Base-by-base conservation (phyloP, 2,797 vertebrate genomes). In the Intellagama lesueurii region DNA sequence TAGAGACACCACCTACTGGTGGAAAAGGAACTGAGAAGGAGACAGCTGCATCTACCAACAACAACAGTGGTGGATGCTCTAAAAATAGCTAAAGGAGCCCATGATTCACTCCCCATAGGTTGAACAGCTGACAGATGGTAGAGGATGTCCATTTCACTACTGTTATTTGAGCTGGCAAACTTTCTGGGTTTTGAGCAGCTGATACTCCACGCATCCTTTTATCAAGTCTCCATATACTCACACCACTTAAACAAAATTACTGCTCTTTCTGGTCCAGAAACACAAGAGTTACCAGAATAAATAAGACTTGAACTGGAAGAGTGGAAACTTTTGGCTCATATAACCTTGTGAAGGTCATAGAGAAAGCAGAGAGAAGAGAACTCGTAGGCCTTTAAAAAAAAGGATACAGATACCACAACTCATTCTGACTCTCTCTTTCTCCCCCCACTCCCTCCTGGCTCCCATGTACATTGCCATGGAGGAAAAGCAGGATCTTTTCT, bases 81-180 rank as follows among this genome's bases (percentile, higher is more conserved):
- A 89, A 86, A 86, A 89, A 89, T 89, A 89, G 73, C 83, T 3
- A 35, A 81, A 73, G 32, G 49, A 40, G 44, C 28, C 79, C n/a
- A 76, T 86, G 89, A 90, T 9, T 82, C 84, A 90, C 22, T 77
- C 79, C 56, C 12, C 44, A 77, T 82, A 69, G 72, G 79, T 69
- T 69, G 70, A 90, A 82, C 89, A 90, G 84, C 84, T 90, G 84
- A 90, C 89, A 90, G 89, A 86, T 90, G 89, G 89, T 40, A 30
- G 40, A 76, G 69, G 24, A 86, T 81, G 40, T 89, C 83, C 56
- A 81, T 81, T 75, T 49, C 69, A 81, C 47, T 22, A 49, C 70
- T 81, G 26, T 86, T 86, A 86, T 89, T 89, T 86, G 60, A 77
- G 26, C 52, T 90, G 88, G 89, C 89, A 90, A 69, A 44, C 60